Conservation (phyloP, 2,113 vertebrate genomes). For the Natator depressus region DNA sequence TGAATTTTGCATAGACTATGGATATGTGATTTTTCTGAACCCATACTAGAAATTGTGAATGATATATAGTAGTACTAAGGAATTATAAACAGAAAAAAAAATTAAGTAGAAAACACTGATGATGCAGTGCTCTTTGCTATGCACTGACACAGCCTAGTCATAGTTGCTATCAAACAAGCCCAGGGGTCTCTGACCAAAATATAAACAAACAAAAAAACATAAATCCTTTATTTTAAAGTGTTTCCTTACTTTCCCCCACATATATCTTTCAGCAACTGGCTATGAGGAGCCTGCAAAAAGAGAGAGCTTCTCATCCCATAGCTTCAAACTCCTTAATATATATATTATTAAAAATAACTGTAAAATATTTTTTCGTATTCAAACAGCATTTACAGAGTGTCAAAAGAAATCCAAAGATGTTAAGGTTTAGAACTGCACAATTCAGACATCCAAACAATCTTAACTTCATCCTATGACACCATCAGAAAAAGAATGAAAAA, state of each 20-base stretch:
- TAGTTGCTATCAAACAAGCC: slow-evolving; percentile 30
- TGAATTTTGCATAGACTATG: accelerated
- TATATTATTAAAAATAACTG: neutral
- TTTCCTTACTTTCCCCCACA: slow-evolving; percentile 54
- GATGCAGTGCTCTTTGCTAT: slow-evolving; percentile 3
- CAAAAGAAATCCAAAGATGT: neutral
- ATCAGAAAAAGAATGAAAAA: neutral
- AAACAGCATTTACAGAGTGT: neutral
- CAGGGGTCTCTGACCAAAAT: slow-evolving; percentile 37
- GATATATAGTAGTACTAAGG: neutral
- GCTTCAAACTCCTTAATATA: neutral
- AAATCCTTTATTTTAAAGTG: slow-evolving; percentile 34
- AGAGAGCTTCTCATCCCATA: neutral
- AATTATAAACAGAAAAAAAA: neutral
- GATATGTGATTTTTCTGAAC: neutral
- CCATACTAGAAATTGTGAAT: neutral
- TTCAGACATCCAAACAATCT: neutral
- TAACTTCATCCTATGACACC: accelerated
- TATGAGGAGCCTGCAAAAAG: neutral
- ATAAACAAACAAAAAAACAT: slow-evolving; percentile 3
- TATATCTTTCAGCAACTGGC: slow-evolving; percentile 18
- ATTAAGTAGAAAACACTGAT: slow-evolving; percentile 19
- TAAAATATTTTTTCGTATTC: neutral
- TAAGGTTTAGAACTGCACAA: neutral
- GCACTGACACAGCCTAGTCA: slow-evolving; percentile 28